Evolutionary conservation across 2,797 vertebrate genomes (phyloP), one percentile per base, ranked within the genome.

Genomic region (Hippopotamyrus pictus): DNA sequence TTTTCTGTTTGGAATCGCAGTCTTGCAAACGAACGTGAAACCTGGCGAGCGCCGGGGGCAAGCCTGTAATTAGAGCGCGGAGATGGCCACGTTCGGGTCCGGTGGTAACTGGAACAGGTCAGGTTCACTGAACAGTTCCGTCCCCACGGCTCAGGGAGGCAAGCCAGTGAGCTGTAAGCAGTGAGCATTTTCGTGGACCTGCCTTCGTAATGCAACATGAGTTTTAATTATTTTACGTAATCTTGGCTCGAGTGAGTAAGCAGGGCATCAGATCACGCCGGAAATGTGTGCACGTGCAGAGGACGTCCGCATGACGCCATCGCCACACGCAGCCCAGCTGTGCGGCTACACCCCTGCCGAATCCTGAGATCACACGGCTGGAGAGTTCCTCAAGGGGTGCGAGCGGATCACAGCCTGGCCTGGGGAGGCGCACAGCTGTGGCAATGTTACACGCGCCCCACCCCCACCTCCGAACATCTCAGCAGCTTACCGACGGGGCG

Each of bases 351-450:
- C 88, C 19, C 29, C 65, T 82, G 88, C 85, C 73, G 93, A 93
- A 91, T 92, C 92, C 89, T 86, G 90, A 91, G 91, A 93, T 93
- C 93, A 94, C 87, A 90, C 82, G 14, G 86, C 41, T 82, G 88
- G 89, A 89, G 89, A 62, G 84, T 88, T 86, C 90, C 90, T 91
- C 89, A 89, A 85, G 44, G 83, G 41, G 53, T 86, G 65, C 54
- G 25, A 29, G 46, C 86, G 87, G 88, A 90, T 73, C 83, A 41
- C 82, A 51, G 54, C 57, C 79, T 3, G 3, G 33, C 85, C n/a
- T 59, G 65, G 11, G 51, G 85, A 44, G 85, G 29, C 17, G 53
- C 33, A 41, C 85, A 87, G 85, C 85, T 87, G 85, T 29, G 25
- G 53, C 53, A 17, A 19, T 44, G 82, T 17, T 2, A 14, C 48